Evolutionary conservation across 2,797 vertebrate species (phyloP).

Genomic region (Knipowitschia caucasica): DNA sequence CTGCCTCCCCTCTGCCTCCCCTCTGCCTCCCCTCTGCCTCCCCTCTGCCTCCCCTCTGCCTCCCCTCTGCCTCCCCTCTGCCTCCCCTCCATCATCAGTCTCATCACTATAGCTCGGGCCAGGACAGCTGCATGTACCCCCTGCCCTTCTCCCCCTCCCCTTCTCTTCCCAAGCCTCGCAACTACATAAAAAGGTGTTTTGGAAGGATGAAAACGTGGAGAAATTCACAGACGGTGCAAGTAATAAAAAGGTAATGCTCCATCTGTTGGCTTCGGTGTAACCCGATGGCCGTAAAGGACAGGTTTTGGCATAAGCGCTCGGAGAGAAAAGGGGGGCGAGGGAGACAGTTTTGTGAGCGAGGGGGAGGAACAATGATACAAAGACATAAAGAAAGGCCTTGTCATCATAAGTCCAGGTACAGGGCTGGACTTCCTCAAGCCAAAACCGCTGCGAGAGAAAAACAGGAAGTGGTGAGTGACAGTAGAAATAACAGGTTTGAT

Average conservation of each 20-base stretch:
- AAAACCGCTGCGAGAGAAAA: constrained; percentile 20
- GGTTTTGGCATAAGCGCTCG: constrained; percentile 55
- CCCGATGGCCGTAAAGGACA: constrained; percentile 92
- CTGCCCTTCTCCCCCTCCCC: constrained; percentile 44
- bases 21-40: constrained; percentile 59
- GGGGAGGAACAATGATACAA: constrained; percentile 34
- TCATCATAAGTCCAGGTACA: constrained; percentile 44
- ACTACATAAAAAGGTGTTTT: constrained; percentile 70
- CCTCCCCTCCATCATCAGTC: constrained; percentile 55
- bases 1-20: constrained; percentile 55
- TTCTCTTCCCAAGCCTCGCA: constrained; percentile 46
- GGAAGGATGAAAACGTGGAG: constrained; percentile 42
- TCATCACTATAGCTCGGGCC: constrained; percentile 47
- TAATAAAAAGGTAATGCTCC: constrained; percentile 93
- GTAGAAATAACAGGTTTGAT: constrained; percentile 17
- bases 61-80: constrained; percentile 57
- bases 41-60: constrained; percentile 60
- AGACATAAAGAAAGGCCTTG: constrained; percentile 49
- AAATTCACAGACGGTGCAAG: constrained; percentile 93
- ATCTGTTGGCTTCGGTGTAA: constrained; percentile 98
- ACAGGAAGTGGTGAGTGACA: constrained; percentile 17
- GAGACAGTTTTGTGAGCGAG: constrained; percentile 1
- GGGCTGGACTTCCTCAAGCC: constrained; percentile 17
- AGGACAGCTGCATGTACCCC: constrained; percentile 60
- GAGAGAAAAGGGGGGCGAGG: constrained; percentile 15